Evolutionary conservation across 1,140 invertebrate genomes (phyloP), one percentile per base, ranked within the genome.

Genomic region (Calycopis cecrops): DNA sequence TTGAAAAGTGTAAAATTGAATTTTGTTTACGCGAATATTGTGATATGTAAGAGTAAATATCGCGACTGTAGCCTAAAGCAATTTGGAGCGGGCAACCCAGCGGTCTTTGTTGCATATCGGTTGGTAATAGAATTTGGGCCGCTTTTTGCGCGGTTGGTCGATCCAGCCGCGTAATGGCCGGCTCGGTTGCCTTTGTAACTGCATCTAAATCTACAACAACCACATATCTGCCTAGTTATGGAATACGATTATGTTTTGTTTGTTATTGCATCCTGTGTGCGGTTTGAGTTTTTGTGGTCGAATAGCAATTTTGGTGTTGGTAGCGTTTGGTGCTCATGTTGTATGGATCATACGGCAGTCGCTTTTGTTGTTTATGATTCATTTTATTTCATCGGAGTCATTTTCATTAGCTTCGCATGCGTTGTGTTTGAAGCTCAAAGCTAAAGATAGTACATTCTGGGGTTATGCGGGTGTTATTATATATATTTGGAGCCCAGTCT

Each of bases 91-190:
- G 77, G 75, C 74, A 67, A 68, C 65, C 69, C 70, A 73, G 80
- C 68, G 83, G 83, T 84, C 83, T 86, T 86, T 86, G 83, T 86
- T 86, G 83, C 76, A 83, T 84, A 84, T 86, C 73, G 77, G 73
- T 63, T 73, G 70, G 83, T 86, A 86, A 86, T 84, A 84, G 83
- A 86, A 86, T 86, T 86, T 83, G 79, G 80, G 76, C 60, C 73
- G 80, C 80, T 86, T 86, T 86, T 86, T 86, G 80, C 75, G 76
- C 70, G 73, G 77, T 74, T 68, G 69, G 66, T 72, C 71, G 72
- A 70, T 72, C 65, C 37, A 57, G 63, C 71, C 72, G 69, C 71
- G 73, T 76, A 80, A 79, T 77, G 62, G 79, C 73, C 76, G 62
- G 79, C 73, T 85, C 74, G 71, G 76, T 77, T 81, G 77, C 76